Evolutionary conservation across 92 coral and sea anemone species (phyloP), one percentile per base, ranked within the genome.

Genomic region (Paragorgia papillata): DNA sequence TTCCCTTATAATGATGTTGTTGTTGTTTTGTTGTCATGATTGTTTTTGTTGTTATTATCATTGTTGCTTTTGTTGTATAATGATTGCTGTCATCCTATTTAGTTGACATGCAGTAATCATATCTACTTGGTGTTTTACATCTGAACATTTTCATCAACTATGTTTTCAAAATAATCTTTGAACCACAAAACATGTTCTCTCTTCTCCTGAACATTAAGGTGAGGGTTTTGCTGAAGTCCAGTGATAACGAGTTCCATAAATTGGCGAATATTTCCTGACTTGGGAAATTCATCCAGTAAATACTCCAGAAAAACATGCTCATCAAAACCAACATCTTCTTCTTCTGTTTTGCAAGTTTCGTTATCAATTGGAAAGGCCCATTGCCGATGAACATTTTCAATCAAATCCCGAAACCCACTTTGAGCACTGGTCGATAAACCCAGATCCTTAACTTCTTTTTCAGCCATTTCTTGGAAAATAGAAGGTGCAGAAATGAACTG

Each of bases 301-400:
- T 95, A 76, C 27, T 93, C 95, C 20, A 95, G 83, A 58, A 95
- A 95, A 6, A 91, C 92, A 75, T 95, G 99, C 74, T 95, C 95
- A 48, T 95, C 97, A 91, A 95, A 95, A 21, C 96, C 85, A 20
- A 89, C 90, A 46, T 68, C 75, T 34, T 74, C 56, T 68, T 95
- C 99, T 32, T 89, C 89, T 6, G 75, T 82, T 68, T 95, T 95
- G 56, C 92, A 88, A 9, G 86, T 85, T 80, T 95, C 99, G 65
- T 95, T 95, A 53, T 95, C 95, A 22, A 95, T 61, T 1, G 99
- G 99, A 43, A 91, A 95, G 62, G 84, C 79, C 99, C 99, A 95
- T 53, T 91, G 97, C 43, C 64, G 79, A 62, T 89, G 79, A 32
- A 91, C 67, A 57, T 89, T 84, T 28, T 68, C 90, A 14, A 95